Evolutionary conservation across 2,888 invertebrate species (phyloP).

Genomic region (Lycophotia porphyrea): DNA sequence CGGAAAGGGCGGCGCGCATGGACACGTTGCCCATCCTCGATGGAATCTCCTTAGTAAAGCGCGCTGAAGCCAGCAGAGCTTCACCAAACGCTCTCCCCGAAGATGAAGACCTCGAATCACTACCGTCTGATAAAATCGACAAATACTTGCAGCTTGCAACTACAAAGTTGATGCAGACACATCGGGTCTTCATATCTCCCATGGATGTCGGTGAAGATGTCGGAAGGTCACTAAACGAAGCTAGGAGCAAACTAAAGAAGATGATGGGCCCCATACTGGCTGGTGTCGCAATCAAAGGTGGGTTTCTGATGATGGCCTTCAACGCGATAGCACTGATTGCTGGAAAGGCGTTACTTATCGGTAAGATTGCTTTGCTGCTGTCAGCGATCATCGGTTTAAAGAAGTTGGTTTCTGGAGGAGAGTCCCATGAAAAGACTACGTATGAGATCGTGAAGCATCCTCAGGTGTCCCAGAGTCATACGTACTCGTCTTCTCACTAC

Average conservation of each 20-base stretch:
- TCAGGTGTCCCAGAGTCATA: conserved; percentile 94
- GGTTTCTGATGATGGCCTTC: conserved; percentile 93
- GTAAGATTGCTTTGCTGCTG: conserved; percentile 95
- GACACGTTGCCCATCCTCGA: conserved; percentile 91
- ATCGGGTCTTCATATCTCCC: conserved; percentile 90
- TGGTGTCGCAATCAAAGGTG: conserved; percentile 93
- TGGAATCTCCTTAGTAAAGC: conserved; percentile 90
- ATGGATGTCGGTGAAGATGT: conserved; percentile 82
- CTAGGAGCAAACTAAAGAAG: conserved; percentile 91
- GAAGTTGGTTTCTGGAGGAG: conserved; percentile 92
- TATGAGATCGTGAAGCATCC: conserved; percentile 96
- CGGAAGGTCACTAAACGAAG: conserved; percentile 88
- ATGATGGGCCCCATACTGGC: conserved; percentile 92
- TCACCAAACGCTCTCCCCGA: conserved; percentile 89
- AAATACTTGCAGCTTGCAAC: conserved; percentile 90
- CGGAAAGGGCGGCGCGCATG: conserved; percentile 91
- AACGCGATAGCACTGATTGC: conserved; percentile 94
- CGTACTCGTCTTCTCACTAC: conserved; percentile 93
- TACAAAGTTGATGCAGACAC: conserved; percentile 90
- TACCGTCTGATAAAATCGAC: conserved; percentile 91
- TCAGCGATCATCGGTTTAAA: conserved; percentile 95
- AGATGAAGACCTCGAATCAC: conserved; percentile 90
- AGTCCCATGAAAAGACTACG: conserved; percentile 94
- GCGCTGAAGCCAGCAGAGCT: conserved; percentile 84
- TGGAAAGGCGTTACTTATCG: conserved; percentile 95